Evolutionary conservation across 2,113 vertebrate genomes (phyloP).

Genomic region (Brachyistius frenatus): DNA sequence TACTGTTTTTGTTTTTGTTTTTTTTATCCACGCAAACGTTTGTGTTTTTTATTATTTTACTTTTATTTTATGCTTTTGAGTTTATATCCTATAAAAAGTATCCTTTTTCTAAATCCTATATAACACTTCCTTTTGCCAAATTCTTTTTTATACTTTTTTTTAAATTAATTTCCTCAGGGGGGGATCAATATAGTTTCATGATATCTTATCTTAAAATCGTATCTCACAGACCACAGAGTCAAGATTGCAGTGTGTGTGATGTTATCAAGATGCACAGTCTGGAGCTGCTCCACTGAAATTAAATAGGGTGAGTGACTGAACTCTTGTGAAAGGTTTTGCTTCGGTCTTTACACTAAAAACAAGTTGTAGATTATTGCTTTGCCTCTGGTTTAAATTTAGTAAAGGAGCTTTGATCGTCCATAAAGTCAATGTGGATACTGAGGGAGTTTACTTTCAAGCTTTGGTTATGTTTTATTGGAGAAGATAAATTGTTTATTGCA

Average conservation of each 20-base stretch:
- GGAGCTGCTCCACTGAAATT: constrained; percentile 46
- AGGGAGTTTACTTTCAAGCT: constrained; percentile 29
- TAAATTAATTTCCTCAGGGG: constrained; percentile 11
- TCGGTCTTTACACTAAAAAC: constrained; percentile 29
- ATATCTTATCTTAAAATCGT: constrained; percentile 52
- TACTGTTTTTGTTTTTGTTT: constrained; percentile 17
- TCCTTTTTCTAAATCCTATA: neutral
- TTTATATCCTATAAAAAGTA: constrained; percentile 22
- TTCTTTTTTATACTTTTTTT: neutral
- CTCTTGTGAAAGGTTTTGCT: constrained; percentile 22
- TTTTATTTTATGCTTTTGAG: neutral
- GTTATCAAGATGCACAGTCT: constrained; percentile 57
- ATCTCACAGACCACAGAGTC: constrained; percentile 40
- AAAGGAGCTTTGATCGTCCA: constrained; percentile 12
- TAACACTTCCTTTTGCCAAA: neutral
- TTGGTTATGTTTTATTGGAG: constrained; percentile 49
- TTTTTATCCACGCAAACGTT: neutral
- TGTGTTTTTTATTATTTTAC: neutral
- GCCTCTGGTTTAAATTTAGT: constrained; percentile 20
- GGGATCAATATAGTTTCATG: constrained; percentile 34
- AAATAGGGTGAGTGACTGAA: constrained; percentile 29
- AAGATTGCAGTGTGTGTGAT: constrained; percentile 37
- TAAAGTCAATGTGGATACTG: constrained; percentile 8
- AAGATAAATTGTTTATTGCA: constrained; percentile 50
- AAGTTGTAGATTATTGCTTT: neutral